phyloP scores from a whole-genome alignment of 92 coral and sea anemone genomes.

The Parazoanthus swiftii region DNA sequence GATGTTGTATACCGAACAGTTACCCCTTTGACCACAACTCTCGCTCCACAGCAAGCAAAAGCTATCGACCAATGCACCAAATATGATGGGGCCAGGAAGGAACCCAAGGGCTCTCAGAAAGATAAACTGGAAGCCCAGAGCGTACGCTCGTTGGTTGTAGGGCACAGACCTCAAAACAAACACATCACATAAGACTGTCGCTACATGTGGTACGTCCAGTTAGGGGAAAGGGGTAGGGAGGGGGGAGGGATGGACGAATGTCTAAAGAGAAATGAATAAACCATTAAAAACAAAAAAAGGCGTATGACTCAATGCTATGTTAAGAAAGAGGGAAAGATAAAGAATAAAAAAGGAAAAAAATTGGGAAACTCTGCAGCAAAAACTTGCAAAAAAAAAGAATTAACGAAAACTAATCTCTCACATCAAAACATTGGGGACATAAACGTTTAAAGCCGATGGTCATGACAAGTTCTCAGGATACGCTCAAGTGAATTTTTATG shows the following conservation, averaged over 20 bases:
- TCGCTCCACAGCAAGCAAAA: slow-evolving; percentile 71
- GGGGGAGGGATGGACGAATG: background rate
- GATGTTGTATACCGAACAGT: slow-evolving; percentile 73
- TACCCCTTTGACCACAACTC: slow-evolving; percentile 63
- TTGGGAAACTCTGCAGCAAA: no score
- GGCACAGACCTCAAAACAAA: slow-evolving; percentile 66
- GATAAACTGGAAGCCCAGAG: slow-evolving; percentile 76
- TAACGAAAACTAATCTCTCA: no score
- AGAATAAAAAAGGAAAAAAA: no score
- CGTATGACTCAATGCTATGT: background rate
- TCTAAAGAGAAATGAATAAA: background rate
- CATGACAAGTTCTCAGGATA: no score
- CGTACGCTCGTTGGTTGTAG: slow-evolving; percentile 83
- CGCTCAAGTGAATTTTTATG: no score
- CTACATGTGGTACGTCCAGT: background rate
- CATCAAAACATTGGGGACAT: no score
- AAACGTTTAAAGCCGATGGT: no score
- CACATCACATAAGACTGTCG: background rate
- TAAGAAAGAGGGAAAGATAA: background rate
- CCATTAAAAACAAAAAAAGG: background rate
- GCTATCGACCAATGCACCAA: slow-evolving; percentile 60
- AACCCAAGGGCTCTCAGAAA: slow-evolving; percentile 62
- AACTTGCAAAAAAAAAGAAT: no score
- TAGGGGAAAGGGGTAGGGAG: no score
- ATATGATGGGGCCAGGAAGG: slow-evolving; percentile 73